Conservation (phyloP, 1,140 invertebrate genomes). For the Eriosoma lanigerum region DNA sequence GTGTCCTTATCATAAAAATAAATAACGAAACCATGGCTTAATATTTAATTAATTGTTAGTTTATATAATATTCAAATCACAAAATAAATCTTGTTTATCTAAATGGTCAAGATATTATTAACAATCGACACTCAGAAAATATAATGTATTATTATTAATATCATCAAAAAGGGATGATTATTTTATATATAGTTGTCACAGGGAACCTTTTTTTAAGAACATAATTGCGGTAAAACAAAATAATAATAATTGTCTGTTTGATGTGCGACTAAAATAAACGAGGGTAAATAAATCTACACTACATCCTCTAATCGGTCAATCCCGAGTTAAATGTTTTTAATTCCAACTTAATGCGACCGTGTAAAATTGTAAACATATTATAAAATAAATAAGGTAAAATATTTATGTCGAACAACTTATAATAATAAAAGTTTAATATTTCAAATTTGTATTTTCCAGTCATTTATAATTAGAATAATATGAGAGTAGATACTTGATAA, state of each 20-base stretch:
- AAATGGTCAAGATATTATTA: not conserved
- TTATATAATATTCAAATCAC: too few species aligned
- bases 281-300: not conserved
- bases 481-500: too few species aligned
- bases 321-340: conserved; percentile 6
- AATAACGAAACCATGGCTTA: too few species aligned
- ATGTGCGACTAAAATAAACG: conserved; percentile 5
- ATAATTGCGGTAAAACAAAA: not conserved
- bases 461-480: too few species aligned
- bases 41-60: too few species aligned
- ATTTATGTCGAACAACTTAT: too few species aligned
- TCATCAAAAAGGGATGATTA: not conserved
- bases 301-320: not conserved
- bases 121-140: not conserved
- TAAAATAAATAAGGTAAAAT: too few species aligned
- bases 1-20: too few species aligned
- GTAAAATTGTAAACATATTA: not conserved
- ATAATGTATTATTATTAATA: not conserved
- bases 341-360: not conserved
- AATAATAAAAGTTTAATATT: too few species aligned
- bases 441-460: too few species aligned
- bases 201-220: not conserved
- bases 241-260: not conserved
- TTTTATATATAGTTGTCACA: not conserved
- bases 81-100: too few species aligned